Percentiles rank a stretch among this genome's conserved stretches.
phyloP scores from a whole-genome alignment of 2,113 vertebrate genomes.

The Eleginops maclovinus region DNA sequence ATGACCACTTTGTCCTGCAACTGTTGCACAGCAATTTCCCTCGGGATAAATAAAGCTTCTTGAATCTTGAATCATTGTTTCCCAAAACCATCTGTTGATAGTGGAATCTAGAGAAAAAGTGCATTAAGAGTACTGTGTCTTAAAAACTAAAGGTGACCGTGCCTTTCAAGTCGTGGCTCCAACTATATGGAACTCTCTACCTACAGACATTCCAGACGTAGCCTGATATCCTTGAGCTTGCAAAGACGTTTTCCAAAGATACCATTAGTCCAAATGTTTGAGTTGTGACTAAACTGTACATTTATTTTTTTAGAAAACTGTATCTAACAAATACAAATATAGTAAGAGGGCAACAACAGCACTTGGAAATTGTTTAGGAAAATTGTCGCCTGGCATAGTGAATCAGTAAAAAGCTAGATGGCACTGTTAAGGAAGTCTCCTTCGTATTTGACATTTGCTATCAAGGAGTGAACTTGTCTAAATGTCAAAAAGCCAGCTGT shows the following conservation, averaged over 20 bases:
- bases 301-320: no score
- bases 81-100: constrained; percentile 56
- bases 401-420: background rate
- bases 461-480: constrained; percentile 29
- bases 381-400: background rate
- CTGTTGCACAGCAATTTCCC: no score
- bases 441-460: constrained; percentile 11
- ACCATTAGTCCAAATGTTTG: background rate
- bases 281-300: background rate
- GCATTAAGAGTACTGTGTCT: constrained; percentile 1
- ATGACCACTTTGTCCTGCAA: no score
- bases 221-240: background rate
- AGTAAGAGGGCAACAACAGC: background rate
- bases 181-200: no score
- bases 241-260: background rate
- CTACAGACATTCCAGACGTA: no score
- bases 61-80: no score
- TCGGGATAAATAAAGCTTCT: no score
- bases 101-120: constrained; percentile 28
- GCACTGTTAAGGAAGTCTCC: background rate
- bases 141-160: no score
- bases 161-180: no score
- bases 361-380: background rate
- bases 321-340: no score
- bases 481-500: constrained; percentile 67